Percentiles rank a stretch among this genome's conserved stretches.
Evolutionary conservation across 2,113 vertebrate species (phyloP).

Genomic region (Mus spicilegus): DNA sequence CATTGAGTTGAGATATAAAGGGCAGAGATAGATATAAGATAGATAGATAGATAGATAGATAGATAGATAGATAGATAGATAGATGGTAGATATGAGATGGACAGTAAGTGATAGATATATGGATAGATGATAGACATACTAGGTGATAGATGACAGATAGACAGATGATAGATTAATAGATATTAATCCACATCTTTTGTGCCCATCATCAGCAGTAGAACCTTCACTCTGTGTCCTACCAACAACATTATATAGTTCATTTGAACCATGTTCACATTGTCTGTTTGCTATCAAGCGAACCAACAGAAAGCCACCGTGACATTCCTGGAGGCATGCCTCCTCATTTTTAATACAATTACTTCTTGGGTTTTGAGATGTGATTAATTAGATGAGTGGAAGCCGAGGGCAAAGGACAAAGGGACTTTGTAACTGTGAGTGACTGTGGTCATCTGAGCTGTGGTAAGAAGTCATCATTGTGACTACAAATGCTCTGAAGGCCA

Average conservation of each 20-base stretch:
- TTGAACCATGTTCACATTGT: slow-evolving; percentile 34
- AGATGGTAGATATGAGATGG: background rate
- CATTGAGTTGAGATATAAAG: background rate
- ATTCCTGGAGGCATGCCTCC: slow-evolving; percentile 69
- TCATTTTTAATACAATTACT: slow-evolving; percentile 60
- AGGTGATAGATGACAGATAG: too few species aligned
- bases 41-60: too few species aligned
- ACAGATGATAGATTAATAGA: too few species aligned
- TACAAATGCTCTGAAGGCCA: slow-evolving; percentile 60
- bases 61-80: too few species aligned
- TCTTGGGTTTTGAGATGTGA: slow-evolving; percentile 68
- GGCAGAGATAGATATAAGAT: background rate
- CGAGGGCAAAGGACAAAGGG: background rate
- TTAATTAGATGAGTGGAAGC: slow-evolving; percentile 75
- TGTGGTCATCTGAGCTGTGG: background rate
- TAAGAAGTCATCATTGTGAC: background rate
- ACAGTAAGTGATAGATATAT: too few species aligned
- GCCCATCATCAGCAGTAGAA: background rate
- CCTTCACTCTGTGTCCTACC: background rate
- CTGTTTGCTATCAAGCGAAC: slow-evolving; percentile 71
- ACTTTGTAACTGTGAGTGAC: slow-evolving; percentile 24
- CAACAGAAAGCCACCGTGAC: slow-evolving; percentile 63
- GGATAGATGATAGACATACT: background rate
- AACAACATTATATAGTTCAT: slow-evolving; percentile 46
- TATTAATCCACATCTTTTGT: background rate